Base-by-base conservation (phyloP, 2,797 vertebrate genomes). In the Gallinago solitaria region DNA sequence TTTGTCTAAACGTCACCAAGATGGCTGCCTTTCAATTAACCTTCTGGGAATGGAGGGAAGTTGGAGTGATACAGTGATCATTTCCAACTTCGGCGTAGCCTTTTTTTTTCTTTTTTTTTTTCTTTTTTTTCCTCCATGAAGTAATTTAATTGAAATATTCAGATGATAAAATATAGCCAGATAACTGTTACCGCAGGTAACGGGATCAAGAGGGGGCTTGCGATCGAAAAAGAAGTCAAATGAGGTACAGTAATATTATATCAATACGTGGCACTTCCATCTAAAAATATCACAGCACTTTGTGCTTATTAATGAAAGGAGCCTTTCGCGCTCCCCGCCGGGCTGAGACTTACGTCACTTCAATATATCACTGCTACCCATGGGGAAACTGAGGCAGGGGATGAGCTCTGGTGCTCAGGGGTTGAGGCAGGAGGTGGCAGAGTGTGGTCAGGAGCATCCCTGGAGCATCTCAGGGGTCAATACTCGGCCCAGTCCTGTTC, bases 21-120 rank as follows among this genome's bases (percentile, higher is more conserved):
- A 98, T 98, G 97, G 98, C 98, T 77, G 98, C 97, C 98, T 98
- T 98, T 98, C 98, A 98, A 98, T 98, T 98, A 98, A 98, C 98
- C 98, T 98, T 98, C 98, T 97, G 97, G 97, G 97, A 95, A 97
- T 94, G 95, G 96, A 97, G 97, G 96, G 97, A 97, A 98, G 96
- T 98, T 98, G 98, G 97, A 98, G 96, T 98, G 97, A 98, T 98
- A 98, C 96, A 97, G 98, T 97, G 98, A 98, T 98, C 97, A 97
- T 98, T 98, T 98, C 97, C 97, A 98, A 98, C 97, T 98, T 97
- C 95, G 83, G 94, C 82, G 45, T 74, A 93, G 96, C 90, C 93
- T 97, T 95, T 96, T 95, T 94, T 20, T n/a, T 37, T 48, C 18
- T 73, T 95, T 94, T 94, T 20, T 95, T 94, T 93, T 20, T n/a